Base-by-base conservation (phyloP, 2,797 vertebrate genomes). In the Pelochelys cantorii region DNA sequence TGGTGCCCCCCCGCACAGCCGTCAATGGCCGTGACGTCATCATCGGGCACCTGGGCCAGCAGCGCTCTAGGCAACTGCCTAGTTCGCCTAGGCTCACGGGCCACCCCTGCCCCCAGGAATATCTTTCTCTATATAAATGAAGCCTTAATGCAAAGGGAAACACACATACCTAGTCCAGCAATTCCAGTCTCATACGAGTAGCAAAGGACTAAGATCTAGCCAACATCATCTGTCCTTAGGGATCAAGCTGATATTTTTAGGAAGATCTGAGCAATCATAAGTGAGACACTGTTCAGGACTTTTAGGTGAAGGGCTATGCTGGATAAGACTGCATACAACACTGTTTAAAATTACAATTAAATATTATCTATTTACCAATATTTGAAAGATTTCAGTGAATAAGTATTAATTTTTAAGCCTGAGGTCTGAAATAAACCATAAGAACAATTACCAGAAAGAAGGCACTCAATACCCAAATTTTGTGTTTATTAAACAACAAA, bases 341-440 rank as follows among this genome's bases (percentile, higher is more conserved):
- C 89, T 90, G 81, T 94, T 95, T 89, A 87, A 92, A 96, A 94
- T 95, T 89, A 93, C 90, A 95, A 94, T 96, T 92, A 96, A 92
- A 79, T 92, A 59, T 81, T 91, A 79, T 79, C 62, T 81, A 23
- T 37, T 79, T 94, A 94, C 90, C 93, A 94, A 93, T 92, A 93
- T 87, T 85, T 84, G 37, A 74, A 94, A 90, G 23, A 5, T 88
- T 90, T 84, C 83, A 87, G 83, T 84, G 86, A 95, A 92, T 55
- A 78, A 59, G 85, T 94, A 83, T 85, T 96, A 87, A 92, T 95
- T 96, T 94, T 65, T 87, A 94, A 94, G 90, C 48, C 87, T 95
- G 71, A 52, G 15, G 77, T 87, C 83, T 89, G 89, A 96, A 91
- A 77, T 90, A 92, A 37, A 74, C 71, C 92, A 53, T 77, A 95